Evolutionary conservation across 1,140 invertebrate genomes (phyloP).

Genomic region (Ctenoplectra terminalis): DNA sequence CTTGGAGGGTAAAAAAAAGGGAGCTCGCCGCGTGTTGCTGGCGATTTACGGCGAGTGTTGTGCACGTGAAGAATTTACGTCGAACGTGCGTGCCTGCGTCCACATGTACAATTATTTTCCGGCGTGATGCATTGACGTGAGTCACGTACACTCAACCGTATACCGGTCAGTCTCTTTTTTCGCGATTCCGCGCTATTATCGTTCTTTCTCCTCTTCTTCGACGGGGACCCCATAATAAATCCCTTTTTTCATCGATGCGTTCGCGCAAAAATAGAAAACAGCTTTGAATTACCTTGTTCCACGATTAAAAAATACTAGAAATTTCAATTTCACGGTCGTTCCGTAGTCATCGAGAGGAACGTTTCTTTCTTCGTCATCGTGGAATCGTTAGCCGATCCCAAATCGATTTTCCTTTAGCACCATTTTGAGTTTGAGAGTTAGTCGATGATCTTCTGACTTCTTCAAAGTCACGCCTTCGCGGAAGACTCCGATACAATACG

Average conservation of each 20-base stretch:
- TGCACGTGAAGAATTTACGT: conserved; percentile 57
- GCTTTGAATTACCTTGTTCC: neutral
- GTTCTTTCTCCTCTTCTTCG: conserved; percentile 9
- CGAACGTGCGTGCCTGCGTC: conserved; percentile 54
- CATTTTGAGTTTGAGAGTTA: conserved; percentile 5
- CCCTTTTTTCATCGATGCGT: neutral
- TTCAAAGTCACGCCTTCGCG: neutral
- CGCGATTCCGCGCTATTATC: conserved; percentile 29
- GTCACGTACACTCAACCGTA: conserved; percentile 46
- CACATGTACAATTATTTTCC: conserved; percentile 55
- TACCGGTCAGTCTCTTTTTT: neutral
- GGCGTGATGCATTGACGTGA: conserved; percentile 46
- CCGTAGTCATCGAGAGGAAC: no score
- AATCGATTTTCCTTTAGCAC: conserved; percentile 68
- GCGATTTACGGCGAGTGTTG: conserved; percentile 52
- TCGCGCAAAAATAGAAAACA: neutral
- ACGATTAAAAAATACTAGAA: neutral
- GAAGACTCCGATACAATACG: no score
- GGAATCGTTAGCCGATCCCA: conserved; percentile 61
- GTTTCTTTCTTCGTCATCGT: conserved; percentile 64
- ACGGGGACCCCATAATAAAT: neutral
- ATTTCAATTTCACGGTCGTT: conserved; percentile 22
- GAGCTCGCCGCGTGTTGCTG: conserved; percentile 41
- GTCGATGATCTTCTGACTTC: neutral
- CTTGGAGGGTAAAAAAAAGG: neutral